A percentile compares a stretch with the other conserved stretches of the same genome.
These are phyloP conservation scores for Calypte anna DNA, from an alignment of 2,113 vertebrate species.

Conservation along the genomic window DNA sequence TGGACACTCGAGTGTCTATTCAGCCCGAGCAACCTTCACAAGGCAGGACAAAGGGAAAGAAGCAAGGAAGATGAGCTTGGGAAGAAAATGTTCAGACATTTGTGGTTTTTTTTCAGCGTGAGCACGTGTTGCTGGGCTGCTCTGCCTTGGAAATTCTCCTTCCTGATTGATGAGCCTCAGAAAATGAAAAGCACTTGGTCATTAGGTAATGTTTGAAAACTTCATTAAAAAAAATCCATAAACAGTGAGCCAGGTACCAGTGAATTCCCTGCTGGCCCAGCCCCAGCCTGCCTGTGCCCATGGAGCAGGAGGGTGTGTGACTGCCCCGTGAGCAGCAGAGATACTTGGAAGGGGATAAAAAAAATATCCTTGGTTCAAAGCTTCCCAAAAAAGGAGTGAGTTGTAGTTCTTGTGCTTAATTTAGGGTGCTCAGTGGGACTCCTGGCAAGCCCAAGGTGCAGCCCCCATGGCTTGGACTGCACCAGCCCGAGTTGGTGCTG, in stretches of 20 bases:
- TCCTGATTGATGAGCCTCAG: no score
- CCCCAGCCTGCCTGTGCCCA: not conserved
- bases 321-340: not conserved
- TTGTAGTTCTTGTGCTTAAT: not conserved
- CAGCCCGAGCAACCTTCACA: no score
- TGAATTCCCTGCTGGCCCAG: not conserved
- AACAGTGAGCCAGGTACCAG: not conserved
- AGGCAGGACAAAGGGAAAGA: not conserved
- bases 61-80: rapidly evolving
- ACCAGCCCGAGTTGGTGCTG: not conserved
- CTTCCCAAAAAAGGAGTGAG: constrained; percentile 59
- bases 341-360: not conserved
- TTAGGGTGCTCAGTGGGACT: not conserved
- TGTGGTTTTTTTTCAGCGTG: not conserved
- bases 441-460: not conserved
- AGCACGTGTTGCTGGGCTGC: not conserved
- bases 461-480: not conserved
- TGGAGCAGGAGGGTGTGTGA: not conserved
- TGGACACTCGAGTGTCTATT: not conserved
- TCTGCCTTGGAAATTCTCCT: not conserved
- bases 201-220: not conserved
- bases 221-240: rapidly evolving
- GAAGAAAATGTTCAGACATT: rapidly evolving
- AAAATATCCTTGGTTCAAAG: not conserved
- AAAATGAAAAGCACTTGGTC: not conserved